Evolutionary conservation across 2,888 invertebrate genomes (phyloP).

Genomic region (Volucella inanis): DNA sequence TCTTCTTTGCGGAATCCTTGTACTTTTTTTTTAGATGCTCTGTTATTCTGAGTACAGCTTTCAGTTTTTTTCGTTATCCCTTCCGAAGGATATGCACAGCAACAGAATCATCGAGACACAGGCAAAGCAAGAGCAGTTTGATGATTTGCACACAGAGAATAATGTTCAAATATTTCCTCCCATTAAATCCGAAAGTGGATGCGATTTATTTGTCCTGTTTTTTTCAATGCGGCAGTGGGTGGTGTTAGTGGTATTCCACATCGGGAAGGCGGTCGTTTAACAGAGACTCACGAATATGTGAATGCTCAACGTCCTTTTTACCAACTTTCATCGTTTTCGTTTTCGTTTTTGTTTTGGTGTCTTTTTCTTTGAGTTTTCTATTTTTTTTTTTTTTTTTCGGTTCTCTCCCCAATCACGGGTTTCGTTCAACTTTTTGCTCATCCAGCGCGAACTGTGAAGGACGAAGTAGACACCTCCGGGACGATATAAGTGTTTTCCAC

Average conservation of each 20-base stretch:
- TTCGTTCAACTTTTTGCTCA: conserved; percentile 6
- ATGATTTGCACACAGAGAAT: conserved; percentile 65
- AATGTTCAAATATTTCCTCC: conserved; percentile 70
- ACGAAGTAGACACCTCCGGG: conserved; percentile 54
- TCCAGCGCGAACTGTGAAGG: conserved; percentile 16
- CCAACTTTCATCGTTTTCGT: conserved; percentile 18
- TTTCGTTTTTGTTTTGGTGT: background rate
- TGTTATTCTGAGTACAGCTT: background rate
- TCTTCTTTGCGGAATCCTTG: conserved; percentile 26
- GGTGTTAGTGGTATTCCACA: background rate
- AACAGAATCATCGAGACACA: background rate
- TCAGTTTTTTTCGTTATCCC: conserved; percentile 22
- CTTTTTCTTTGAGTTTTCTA: conserved; percentile 23
- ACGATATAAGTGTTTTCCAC: conserved; percentile 67
- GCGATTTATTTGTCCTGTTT: conserved; percentile 63
- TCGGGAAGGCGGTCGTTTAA: too few relatives aligned
- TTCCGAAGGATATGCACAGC: conserved; percentile 36
- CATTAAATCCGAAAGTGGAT: conserved; percentile 69
- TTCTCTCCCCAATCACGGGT: background rate
- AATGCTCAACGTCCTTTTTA: conserved; percentile 17
- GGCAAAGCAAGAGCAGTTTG: conserved; percentile 49
- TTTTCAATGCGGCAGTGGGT: conserved; percentile 1
- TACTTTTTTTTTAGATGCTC: conserved; percentile 5
- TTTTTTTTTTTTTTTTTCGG: conserved; percentile 37
- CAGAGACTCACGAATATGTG: background rate